Percentiles rank a stretch among this genome's conserved stretches.
These are phyloP conservation scores for Drosophila subsilvestris DNA, from an alignment of 2,888 invertebrate genomes.

Conservation along the genomic window DNA sequence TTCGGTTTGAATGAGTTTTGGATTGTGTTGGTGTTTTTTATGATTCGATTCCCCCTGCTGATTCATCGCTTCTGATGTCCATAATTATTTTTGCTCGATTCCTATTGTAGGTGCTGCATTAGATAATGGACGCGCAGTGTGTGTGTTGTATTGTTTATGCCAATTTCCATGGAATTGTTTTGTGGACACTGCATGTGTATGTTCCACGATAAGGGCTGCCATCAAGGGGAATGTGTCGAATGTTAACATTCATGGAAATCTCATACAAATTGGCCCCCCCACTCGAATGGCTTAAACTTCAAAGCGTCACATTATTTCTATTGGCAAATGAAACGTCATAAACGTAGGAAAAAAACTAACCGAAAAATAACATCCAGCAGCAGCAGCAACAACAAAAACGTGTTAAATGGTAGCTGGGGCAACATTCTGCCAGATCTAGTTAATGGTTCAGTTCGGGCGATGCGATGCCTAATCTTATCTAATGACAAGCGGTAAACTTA, in stretches of 20 bases:
- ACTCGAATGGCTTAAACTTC: constrained; percentile 6
- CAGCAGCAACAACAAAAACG: constrained; percentile 10
- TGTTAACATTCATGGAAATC: constrained; percentile 20
- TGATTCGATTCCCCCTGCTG: constrained; percentile 16
- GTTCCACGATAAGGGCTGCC: constrained; percentile 45
- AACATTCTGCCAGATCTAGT: constrained; percentile 39
- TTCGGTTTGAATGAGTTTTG: constrained; percentile 7
- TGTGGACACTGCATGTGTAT: constrained; percentile 21
- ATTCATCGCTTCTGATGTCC: constrained; percentile 25
- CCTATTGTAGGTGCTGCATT: constrained; percentile 14
- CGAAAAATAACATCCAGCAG: constrained; percentile 7
- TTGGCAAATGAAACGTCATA: constrained; percentile 28
- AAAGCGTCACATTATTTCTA: constrained; percentile 22
- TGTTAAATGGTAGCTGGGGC: constrained; percentile 27
- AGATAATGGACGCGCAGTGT: constrained; percentile 21
- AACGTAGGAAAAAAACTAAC: constrained; percentile 2
- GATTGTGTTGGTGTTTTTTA: constrained; percentile 6
- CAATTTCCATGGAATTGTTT: constrained; percentile 49
- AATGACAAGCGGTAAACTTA: constrained; percentile 14
- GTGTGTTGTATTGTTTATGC: constrained; percentile 29
- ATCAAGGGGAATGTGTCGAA: constrained; percentile 2
- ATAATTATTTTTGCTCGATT: constrained; percentile 35
- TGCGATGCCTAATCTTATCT: constrained; percentile 59
- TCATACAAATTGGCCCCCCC: neutral
- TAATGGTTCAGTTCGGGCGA: constrained; percentile 23